Evolutionary conservation across 37 sponge, comb jelly and placozoan genomes (phyloP).

Genomic region (Cladorhizidae sp.): DNA sequence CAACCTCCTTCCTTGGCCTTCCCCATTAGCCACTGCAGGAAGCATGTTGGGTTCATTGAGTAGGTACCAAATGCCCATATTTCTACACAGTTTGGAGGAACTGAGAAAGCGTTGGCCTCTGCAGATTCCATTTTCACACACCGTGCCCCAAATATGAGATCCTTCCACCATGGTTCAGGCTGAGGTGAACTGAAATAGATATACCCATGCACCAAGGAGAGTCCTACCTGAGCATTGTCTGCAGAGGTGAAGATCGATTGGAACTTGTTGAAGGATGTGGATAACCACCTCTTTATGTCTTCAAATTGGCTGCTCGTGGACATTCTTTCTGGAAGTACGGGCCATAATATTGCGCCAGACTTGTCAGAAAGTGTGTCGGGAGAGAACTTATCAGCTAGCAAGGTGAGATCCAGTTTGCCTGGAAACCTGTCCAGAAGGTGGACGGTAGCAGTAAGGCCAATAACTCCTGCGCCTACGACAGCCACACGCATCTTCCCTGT

Average conservation of each 20-base stretch:
- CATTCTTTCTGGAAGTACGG: background rate
- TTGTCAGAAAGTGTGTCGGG: slow-evolving; percentile 57
- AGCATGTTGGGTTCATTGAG: slow-evolving; percentile 28
- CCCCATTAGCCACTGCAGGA: slow-evolving; percentile 58
- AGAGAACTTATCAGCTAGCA: slow-evolving; percentile 46
- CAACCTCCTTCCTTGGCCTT: slow-evolving; percentile 35
- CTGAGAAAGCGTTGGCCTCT: background rate
- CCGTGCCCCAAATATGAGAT: slow-evolving; percentile 33
- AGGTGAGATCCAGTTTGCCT: background rate
- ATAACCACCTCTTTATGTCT: background rate
- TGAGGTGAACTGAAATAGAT: background rate
- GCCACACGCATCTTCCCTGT: slow-evolving; percentile 8
- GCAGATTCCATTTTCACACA: slow-evolving; percentile 5
- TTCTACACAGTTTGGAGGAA: slow-evolving; percentile 1
- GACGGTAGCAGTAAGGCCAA: slow-evolving; percentile 43
- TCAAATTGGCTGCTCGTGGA: background rate
- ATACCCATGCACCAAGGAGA: slow-evolving; percentile 9
- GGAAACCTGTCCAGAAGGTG: slow-evolving; percentile 7
- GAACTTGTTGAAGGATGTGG: slow-evolving; percentile 1
- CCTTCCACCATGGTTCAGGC: slow-evolving; percentile 54
- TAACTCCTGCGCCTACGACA: slow-evolving; percentile 69
- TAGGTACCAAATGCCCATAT: slow-evolving; percentile 38
- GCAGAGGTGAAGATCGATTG: slow-evolving; percentile 13
- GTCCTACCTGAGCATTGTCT: slow-evolving; percentile 6
- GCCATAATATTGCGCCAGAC: slow-evolving; percentile 37